These are phyloP conservation scores for Blastomussa wellsi DNA, from an alignment of 92 coral and sea anemone genomes.

Conservation along the genomic window DNA sequence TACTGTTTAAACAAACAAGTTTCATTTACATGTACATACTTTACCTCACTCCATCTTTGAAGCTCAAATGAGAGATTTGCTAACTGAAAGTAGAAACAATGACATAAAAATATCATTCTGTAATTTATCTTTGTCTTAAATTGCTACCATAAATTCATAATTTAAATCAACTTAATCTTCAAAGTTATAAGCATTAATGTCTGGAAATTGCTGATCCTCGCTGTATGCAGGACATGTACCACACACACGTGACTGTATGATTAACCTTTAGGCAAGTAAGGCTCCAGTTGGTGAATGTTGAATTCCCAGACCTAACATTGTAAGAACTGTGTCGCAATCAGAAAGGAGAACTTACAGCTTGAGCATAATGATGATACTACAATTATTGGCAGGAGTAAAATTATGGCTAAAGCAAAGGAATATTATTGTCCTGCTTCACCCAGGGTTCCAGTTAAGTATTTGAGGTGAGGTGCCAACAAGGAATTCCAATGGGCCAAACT, in stretches of 20 bases:
- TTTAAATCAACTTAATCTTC: background rate
- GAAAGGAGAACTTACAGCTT: background rate
- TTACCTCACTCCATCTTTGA: constrained; percentile 74
- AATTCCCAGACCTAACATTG: background rate
- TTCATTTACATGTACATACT: background rate
- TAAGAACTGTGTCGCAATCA: background rate
- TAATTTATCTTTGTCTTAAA: background rate
- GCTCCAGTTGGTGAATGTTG: no score
- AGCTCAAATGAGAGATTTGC: constrained; percentile 71
- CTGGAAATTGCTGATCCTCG: background rate
- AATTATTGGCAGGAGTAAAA: no score
- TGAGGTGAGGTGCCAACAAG: no score
- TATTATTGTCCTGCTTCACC: no score
- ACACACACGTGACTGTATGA: no score
- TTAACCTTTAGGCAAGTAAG: no score
- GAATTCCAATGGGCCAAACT: no score
- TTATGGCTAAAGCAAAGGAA: background rate
- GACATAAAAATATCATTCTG: background rate
- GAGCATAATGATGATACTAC: background rate
- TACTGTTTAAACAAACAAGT: no score
- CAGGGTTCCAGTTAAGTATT: no score
- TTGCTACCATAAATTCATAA: background rate
- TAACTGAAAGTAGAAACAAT: constrained; percentile 39
- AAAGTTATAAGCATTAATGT: background rate
- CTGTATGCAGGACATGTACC: background rate